Evolutionary conservation across 2,888 invertebrate species (phyloP).

Genomic region (Dendrolimus pini): DNA sequence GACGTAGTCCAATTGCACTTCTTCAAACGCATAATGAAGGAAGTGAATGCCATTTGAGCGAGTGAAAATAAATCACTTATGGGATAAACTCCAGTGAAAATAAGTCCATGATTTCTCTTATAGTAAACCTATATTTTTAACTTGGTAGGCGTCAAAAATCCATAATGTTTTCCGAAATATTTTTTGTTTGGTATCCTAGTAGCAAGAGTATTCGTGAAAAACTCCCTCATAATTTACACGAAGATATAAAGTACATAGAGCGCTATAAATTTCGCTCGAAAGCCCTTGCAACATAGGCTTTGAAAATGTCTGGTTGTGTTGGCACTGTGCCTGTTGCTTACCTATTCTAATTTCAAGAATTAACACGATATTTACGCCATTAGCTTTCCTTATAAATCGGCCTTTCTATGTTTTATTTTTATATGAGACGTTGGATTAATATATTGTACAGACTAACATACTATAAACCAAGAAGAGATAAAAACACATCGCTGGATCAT

Average conservation of each 20-base stretch:
- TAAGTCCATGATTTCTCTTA: too few species aligned
- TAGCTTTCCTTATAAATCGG: conserved; percentile 18
- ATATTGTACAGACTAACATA: neutral
- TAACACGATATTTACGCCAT: conserved; percentile 21
- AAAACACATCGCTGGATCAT: conserved; percentile 1
- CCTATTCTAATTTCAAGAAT: conserved; percentile 18
- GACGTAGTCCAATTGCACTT: too few species aligned
- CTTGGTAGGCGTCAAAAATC: too few species aligned
- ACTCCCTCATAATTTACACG: conserved; percentile 36
- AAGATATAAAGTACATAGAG: conserved; percentile 27
- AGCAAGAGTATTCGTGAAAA: conserved; percentile 28
- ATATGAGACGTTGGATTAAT: conserved; percentile 8
- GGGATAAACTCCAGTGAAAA: too few species aligned
- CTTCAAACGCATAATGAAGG: too few species aligned
- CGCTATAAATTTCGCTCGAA: conserved; percentile 33
- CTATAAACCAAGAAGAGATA: conserved; percentile 1
- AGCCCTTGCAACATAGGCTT: conserved; percentile 24
- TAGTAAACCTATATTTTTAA: too few species aligned
- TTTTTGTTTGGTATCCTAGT: too few species aligned
- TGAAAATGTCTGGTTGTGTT: conserved; percentile 24
- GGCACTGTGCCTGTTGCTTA: conserved; percentile 22
- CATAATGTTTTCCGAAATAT: too few species aligned
- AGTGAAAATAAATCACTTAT: too few species aligned
- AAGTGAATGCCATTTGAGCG: too few species aligned
- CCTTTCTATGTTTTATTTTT: conserved; percentile 11